A percentile compares a stretch with the other conserved stretches of the same genome.
Evolutionary conservation across 2,797 vertebrate genomes (phyloP).

Genomic region (Silurus lanzhouensis): DNA sequence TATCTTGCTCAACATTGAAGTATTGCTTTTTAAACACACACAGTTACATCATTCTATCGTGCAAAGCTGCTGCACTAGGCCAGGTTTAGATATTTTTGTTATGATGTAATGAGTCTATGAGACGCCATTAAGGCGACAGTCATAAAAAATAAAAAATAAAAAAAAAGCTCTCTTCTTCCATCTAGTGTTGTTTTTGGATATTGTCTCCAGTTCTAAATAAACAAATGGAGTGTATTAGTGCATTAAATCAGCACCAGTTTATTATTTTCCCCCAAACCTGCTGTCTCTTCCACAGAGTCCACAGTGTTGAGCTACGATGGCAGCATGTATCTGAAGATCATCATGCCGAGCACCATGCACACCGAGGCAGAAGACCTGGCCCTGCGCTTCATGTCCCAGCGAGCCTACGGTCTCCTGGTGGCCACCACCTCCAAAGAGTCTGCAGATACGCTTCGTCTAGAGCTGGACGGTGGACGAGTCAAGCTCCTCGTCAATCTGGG

Average conservation of each 20-base stretch:
- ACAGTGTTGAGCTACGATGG: slow-evolving; percentile 93
- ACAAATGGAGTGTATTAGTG: neutral
- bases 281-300: slow-evolving; percentile 75
- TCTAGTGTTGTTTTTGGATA: slow-evolving; percentile 55
- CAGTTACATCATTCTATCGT: slow-evolving; percentile 3
- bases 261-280: no score
- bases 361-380: slow-evolving; percentile 91
- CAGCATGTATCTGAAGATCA: slow-evolving; percentile 95
- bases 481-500: slow-evolving; percentile 94
- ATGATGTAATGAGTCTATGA: neutral
- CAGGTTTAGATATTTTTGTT: neutral
- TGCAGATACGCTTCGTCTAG: slow-evolving; percentile 89
- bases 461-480: slow-evolving; percentile 90
- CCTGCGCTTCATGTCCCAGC: slow-evolving; percentile 93
- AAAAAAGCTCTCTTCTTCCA: slow-evolving; percentile 62
- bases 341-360: slow-evolving; percentile 86
- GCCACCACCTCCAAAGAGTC: slow-evolving; percentile 94
- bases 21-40: slow-evolving; percentile 1
- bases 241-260: neutral
- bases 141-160: no score
- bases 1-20: neutral
- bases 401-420: slow-evolving; percentile 91
- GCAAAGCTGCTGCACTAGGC: no score
- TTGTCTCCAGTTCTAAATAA: neutral
- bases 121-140: neutral